These are phyloP conservation scores for Numida meleagris DNA, from an alignment of 2,113 vertebrate species.

Conservation along the genomic window DNA sequence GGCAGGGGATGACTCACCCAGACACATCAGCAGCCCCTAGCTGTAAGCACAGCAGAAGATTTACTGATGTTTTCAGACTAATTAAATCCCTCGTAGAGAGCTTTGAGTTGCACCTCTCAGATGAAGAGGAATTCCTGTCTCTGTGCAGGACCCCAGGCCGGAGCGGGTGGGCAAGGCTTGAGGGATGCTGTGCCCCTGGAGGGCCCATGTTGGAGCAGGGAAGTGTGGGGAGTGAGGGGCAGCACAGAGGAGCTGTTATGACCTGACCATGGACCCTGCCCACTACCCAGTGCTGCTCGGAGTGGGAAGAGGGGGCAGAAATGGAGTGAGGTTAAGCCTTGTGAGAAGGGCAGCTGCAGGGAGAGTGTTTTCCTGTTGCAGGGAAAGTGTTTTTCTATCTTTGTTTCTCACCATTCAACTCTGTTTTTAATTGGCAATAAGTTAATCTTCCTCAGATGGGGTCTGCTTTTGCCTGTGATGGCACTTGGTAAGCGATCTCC, in stretches of 20 bases:
- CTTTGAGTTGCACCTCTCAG: not conserved
- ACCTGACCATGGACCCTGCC: accelerated
- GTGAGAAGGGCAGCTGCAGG: not conserved
- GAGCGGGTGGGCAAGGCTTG: too few species aligned
- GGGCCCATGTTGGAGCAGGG: not conserved
- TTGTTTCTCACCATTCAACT: too few species aligned
- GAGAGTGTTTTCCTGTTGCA: not conserved
- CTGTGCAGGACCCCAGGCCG: not conserved
- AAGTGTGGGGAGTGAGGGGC: too few species aligned
- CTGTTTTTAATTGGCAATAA: not conserved
- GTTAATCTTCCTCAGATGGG: not conserved
- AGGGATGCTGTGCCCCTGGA: too few species aligned
- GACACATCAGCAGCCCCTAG: constrained; percentile 3
- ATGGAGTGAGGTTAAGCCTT: not conserved
- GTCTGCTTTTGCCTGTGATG: not conserved
- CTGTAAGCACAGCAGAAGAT: not conserved
- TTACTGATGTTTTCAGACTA: not conserved
- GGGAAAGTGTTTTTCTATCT: not conserved
- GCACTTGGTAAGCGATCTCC: not conserved
- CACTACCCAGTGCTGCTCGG: accelerated
- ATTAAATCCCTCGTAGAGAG: not conserved
- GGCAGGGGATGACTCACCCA: constrained; percentile 21
- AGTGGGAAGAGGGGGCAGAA: too few species aligned
- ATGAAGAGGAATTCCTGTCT: not conserved
- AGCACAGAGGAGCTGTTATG: not conserved